Evolutionary conservation across 2,888 invertebrate genomes (phyloP).

Genomic region (Ennomos erosarius): DNA sequence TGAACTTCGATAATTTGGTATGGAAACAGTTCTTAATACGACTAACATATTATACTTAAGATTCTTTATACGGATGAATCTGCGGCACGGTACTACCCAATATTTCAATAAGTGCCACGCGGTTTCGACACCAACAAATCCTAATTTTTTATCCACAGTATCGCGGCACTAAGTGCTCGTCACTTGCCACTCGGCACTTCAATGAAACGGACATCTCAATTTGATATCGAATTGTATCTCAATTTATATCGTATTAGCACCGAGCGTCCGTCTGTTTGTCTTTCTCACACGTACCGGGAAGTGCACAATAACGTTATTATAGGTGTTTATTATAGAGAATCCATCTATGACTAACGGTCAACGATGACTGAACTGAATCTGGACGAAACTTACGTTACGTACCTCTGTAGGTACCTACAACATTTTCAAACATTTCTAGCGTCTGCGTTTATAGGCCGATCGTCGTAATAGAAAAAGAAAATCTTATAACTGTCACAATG

Average conservation of each 20-base stretch:
- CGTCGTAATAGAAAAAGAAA: too few species aligned
- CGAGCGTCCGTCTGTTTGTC: constrained; percentile 48
- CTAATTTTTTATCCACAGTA: constrained; percentile 2
- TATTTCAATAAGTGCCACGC: background rate
- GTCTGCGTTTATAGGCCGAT: too few species aligned
- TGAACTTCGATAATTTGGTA: too few species aligned
- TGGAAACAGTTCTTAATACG: too few species aligned
- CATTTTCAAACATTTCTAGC: too few species aligned
- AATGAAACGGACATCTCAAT: constrained; percentile 35
- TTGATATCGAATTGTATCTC: constrained; percentile 47
- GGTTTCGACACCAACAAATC: background rate
- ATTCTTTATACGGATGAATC: too few species aligned
- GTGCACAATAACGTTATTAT: constrained; percentile 49
- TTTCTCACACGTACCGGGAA: constrained; percentile 53
- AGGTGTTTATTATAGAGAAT: constrained; percentile 35
- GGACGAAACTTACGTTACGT: too few species aligned
- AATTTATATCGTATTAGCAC: constrained; percentile 62
- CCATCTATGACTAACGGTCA: constrained; percentile 32
- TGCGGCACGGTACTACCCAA: too few species aligned
- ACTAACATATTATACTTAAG: too few species aligned
- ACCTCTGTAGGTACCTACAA: too few species aligned
- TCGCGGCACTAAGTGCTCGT: constrained; percentile 14
- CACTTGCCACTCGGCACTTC: constrained; percentile 28
- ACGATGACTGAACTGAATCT: constrained; percentile 1
- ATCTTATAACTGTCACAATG: too few species aligned